phyloP scores from a whole-genome alignment of 2,888 invertebrate genomes.

The Acronicta psi region DNA sequence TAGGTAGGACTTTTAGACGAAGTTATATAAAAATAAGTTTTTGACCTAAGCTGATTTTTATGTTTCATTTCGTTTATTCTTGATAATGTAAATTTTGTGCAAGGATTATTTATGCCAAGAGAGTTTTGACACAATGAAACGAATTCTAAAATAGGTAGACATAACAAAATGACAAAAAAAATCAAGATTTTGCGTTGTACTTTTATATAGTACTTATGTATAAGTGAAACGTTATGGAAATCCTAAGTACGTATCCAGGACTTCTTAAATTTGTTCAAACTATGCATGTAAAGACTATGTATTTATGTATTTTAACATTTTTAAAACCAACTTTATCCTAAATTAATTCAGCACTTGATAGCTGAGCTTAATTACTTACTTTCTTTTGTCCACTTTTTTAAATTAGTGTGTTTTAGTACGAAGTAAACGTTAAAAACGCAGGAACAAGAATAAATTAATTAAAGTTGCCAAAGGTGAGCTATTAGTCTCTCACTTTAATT shows the following conservation, averaged over 20 bases:
- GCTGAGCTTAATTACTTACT: constrained; percentile 25
- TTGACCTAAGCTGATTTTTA: background rate
- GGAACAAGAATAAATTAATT: constrained; percentile 38
- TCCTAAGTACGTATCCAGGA: too few relatives aligned
- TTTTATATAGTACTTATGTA: too few relatives aligned
- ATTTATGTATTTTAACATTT: background rate
- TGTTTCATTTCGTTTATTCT: background rate
- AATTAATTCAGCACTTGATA: constrained; percentile 19
- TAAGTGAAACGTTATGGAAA: too few relatives aligned
- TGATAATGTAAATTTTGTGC: too few relatives aligned
- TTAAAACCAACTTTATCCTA: background rate
- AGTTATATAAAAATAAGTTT: constrained; percentile 1
- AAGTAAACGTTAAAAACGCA: constrained; percentile 35
- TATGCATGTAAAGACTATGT: too few relatives aligned
- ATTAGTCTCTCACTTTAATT: constrained; percentile 51
- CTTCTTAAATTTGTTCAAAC: too few relatives aligned
- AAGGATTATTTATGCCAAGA: too few relatives aligned
- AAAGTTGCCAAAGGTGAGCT: constrained; percentile 37
- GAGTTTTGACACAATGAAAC: too few relatives aligned
- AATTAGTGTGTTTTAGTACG: constrained; percentile 38
- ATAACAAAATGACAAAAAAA: too few relatives aligned
- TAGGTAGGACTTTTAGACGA: background rate
- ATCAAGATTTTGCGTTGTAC: too few relatives aligned
- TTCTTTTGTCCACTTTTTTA: constrained; percentile 32
- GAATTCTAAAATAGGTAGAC: too few relatives aligned